Conservation (phyloP, 2,113 vertebrate genomes). For the Varanus komodoensis region DNA sequence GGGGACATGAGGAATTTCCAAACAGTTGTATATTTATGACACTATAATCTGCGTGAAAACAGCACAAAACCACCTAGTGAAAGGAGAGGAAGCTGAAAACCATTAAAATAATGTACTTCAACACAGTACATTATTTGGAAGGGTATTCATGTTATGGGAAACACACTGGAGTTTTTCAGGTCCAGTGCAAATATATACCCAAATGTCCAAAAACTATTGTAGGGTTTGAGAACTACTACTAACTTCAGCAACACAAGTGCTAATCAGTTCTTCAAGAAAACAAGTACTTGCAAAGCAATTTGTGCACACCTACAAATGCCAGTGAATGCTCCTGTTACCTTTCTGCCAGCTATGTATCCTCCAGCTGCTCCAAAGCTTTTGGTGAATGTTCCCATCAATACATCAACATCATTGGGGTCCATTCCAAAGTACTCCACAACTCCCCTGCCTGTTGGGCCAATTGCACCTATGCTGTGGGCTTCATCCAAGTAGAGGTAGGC, state of each 20-base stretch:
- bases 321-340: conserved; percentile 76
- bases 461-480: conserved; percentile 91
- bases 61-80: background rate
- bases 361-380: conserved; percentile 92
- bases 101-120: background rate
- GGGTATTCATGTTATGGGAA: background rate
- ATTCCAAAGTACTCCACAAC: conserved; percentile 88
- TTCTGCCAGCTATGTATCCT: conserved; percentile 93
- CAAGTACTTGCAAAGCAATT: background rate
- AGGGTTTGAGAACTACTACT: background rate
- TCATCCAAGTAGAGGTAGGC: conserved; percentile 94
- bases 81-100: background rate
- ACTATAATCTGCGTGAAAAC: background rate
- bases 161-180: background rate
- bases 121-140: background rate
- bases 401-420: conserved; percentile 85
- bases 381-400: conserved; percentile 95
- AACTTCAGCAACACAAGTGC: background rate
- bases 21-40: background rate
- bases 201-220: background rate
- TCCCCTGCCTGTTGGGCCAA: conserved; percentile 86
- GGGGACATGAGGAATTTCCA: background rate
- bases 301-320: background rate
- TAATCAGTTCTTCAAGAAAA: background rate
- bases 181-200: background rate